These are phyloP conservation scores for Sturnira hondurensis DNA, from an alignment of 2,113 vertebrate genomes.

Conservation along the genomic window DNA sequence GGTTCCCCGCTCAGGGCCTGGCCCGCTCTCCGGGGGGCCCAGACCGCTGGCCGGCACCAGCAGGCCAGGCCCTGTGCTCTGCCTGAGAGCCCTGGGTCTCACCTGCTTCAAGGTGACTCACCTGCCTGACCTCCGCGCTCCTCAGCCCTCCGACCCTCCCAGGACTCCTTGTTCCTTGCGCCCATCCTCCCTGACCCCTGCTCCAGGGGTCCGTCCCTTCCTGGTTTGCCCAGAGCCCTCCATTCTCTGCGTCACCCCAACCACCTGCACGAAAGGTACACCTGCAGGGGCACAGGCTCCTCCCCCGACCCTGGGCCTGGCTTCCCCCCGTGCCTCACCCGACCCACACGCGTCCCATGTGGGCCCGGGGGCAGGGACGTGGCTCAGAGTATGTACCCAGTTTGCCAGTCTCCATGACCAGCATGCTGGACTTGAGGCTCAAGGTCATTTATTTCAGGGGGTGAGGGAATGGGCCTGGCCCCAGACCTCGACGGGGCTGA, in stretches of 20 bases:
- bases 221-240: too few relatives aligned
- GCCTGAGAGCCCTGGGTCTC: not conserved
- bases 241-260: not conserved
- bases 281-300: not conserved
- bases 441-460: too few relatives aligned
- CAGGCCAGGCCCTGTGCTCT: not conserved
- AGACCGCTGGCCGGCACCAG: not conserved
- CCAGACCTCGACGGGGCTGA: not conserved
- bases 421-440: not conserved
- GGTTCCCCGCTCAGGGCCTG: not conserved
- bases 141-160: not conserved
- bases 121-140: not conserved
- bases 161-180: accelerated
- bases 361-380: not conserved
- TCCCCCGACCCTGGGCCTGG: accelerated
- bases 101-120: not conserved
- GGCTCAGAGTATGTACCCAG: not conserved
- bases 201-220: accelerated
- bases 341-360: not conserved
- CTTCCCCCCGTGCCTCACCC: not conserved
- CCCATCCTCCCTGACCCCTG: accelerated
- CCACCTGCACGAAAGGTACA: not conserved
- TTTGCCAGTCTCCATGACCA: not conserved
- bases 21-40: not conserved
- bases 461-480: not conserved